Evolutionary conservation across 2,113 vertebrate genomes (phyloP).

Genomic region (Rhinichthys klamathensis): DNA sequence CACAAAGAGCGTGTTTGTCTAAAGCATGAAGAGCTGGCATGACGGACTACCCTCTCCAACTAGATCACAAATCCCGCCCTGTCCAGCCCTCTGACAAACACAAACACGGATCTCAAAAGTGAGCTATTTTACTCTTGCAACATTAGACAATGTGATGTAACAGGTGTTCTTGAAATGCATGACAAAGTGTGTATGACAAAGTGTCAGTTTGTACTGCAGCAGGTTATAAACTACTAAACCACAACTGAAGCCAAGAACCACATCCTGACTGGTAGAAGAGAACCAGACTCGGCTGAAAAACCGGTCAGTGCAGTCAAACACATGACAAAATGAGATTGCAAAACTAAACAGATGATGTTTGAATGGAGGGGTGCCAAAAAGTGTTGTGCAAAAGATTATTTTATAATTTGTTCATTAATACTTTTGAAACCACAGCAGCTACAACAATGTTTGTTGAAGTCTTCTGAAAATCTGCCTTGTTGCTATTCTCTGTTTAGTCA

Average conservation of each 20-base stretch:
- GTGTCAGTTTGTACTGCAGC: not conserved
- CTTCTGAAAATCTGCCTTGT: not conserved
- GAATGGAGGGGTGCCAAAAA: not conserved
- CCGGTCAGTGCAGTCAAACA: slow-evolving; percentile 13
- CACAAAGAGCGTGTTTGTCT: slow-evolving; percentile 49
- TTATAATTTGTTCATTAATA: not conserved
- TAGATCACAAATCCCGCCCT: slow-evolving; percentile 41
- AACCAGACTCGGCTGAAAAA: slow-evolving; percentile 1
- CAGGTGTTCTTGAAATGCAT: not conserved
- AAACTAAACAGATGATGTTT: not conserved
- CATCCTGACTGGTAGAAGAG: slow-evolving; percentile 17
- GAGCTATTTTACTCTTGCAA: not conserved
- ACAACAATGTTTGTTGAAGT: not conserved
- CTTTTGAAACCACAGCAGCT: not conserved
- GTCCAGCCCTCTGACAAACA: slow-evolving; percentile 16
- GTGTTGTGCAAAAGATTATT: not conserved
- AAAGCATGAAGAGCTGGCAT: slow-evolving; percentile 31
- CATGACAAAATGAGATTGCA: not conserved
- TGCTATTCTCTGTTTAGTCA: not conserved
- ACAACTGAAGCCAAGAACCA: not conserved
- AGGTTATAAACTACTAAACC: not conserved
- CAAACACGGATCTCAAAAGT: not conserved
- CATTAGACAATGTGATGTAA: not conserved
- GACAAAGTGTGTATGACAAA: not conserved
- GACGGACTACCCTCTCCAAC: slow-evolving; percentile 27